A percentile compares a stretch with the other conserved stretches of the same genome.
Evolutionary conservation across 1,140 invertebrate genomes (phyloP).

Genomic region (Eriocheir sinensis): DNA sequence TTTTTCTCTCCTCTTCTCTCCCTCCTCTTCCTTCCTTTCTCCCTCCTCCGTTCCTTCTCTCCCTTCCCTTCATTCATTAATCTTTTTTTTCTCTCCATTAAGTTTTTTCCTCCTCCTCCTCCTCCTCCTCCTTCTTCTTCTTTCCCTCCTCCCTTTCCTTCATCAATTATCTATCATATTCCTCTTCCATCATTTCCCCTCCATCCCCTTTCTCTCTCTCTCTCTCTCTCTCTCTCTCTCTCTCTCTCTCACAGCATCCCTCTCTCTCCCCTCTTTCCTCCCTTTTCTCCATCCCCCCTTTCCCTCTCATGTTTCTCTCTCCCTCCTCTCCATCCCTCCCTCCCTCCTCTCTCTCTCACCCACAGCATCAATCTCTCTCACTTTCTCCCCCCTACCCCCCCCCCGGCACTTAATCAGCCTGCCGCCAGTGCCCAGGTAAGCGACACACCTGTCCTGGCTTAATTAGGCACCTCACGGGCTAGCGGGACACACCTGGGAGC

Average conservation of each 20-base stretch:
- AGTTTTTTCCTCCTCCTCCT: neutral
- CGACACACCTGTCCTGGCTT: too few relatives aligned
- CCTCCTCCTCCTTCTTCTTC: neutral
- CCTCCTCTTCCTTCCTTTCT: neutral
- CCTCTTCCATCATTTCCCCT: neutral
- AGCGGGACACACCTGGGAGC: too few relatives aligned
- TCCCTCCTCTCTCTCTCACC: neutral
- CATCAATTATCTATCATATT: too few relatives aligned
- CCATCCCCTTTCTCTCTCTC: slow-evolving; percentile 34
- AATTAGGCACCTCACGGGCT: too few relatives aligned
- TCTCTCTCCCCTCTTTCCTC: neutral
- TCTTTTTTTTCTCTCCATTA: neutral
- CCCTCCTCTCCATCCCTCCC: neutral
- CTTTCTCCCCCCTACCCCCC: too few relatives aligned
- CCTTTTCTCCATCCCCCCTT: neutral
- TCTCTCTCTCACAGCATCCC: neutral
- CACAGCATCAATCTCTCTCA: too few relatives aligned
- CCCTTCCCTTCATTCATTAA: too few relatives aligned
- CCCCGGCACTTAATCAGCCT: too few relatives aligned
- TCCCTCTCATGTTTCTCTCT: neutral
- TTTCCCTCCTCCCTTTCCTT: neutral
- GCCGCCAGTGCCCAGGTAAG: too few relatives aligned
- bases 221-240: slow-evolving; percentile 36
- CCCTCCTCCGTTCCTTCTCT: too few relatives aligned
- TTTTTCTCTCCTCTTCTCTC: too few relatives aligned